Percentiles rank a stretch among this genome's conserved stretches.
Evolutionary conservation across 2,888 invertebrate genomes (phyloP).

Genomic region (Bedellia somnulentella): DNA sequence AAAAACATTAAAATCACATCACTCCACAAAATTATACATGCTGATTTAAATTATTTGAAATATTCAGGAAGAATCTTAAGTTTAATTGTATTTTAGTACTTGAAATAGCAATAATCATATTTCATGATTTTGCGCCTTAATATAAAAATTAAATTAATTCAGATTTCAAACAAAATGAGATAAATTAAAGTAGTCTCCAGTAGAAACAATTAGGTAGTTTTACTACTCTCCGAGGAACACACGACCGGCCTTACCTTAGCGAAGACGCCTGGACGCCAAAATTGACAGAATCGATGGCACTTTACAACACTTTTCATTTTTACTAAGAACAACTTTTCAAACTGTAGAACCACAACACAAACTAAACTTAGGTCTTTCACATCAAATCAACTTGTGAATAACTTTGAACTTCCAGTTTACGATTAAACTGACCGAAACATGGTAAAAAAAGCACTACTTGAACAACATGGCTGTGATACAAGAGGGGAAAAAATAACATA

Average conservation of each 20-base stretch:
- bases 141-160: too few relatives aligned
- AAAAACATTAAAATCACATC: too few relatives aligned
- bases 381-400: conserved; percentile 56
- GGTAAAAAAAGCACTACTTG: conserved; percentile 58
- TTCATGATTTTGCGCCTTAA: too few relatives aligned
- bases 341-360: conserved; percentile 56
- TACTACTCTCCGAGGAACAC: conserved; percentile 30
- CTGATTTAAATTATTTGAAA: too few relatives aligned
- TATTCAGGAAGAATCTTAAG: too few relatives aligned
- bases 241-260: conserved; percentile 60
- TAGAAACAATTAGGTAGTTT: too few relatives aligned
- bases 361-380: conserved; percentile 57
- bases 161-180: too few relatives aligned
- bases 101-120: neutral
- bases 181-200: too few relatives aligned
- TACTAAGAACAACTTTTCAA: conserved; percentile 36
- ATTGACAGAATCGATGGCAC: conserved; percentile 56
- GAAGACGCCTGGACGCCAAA: conserved; percentile 55
- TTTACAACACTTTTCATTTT: conserved; percentile 59
- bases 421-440: conserved; percentile 51
- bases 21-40: too few relatives aligned
- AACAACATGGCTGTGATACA: conserved; percentile 56
- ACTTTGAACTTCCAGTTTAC: conserved; percentile 46
- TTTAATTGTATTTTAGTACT: neutral
- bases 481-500: conserved; percentile 55